Evolutionary conservation across 1,140 invertebrate genomes (phyloP).

Genomic region (Drosophila santomea): DNA sequence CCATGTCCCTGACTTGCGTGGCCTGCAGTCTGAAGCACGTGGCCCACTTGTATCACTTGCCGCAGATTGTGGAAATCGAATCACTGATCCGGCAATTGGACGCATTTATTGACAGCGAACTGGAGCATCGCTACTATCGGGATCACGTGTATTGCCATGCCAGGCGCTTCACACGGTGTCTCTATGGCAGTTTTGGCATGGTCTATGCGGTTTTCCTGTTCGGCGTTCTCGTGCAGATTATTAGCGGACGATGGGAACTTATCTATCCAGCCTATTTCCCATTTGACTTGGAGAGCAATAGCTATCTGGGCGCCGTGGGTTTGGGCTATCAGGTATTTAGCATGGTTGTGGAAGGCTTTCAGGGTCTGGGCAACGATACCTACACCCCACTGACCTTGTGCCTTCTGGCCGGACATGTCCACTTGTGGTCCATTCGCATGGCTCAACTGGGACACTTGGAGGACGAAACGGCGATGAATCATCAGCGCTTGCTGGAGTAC

Average conservation of each 20-base stretch:
- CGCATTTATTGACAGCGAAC: slow-evolving; percentile 15
- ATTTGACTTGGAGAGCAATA: slow-evolving; percentile 31
- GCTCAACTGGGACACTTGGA: slow-evolving; percentile 25
- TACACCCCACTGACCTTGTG: slow-evolving; percentile 48
- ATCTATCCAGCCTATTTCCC: slow-evolving; percentile 56
- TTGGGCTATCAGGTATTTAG: slow-evolving; percentile 36
- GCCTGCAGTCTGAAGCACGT: slow-evolving; percentile 61
- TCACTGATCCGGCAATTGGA: slow-evolving; percentile 36
- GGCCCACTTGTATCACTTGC: slow-evolving; percentile 29
- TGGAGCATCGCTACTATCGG: slow-evolving; percentile 42
- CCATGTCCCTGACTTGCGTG: slow-evolving; percentile 28
- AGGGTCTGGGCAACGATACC: slow-evolving; percentile 49
- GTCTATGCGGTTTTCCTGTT: slow-evolving; percentile 32
- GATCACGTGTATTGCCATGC: slow-evolving; percentile 16
- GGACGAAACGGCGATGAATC: neutral
- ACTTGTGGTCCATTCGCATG: slow-evolving; percentile 45
- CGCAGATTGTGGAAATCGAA: slow-evolving; percentile 49
- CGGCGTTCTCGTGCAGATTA: neutral
- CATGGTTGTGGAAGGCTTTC: slow-evolving; percentile 19
- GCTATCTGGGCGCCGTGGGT: slow-evolving; percentile 7
- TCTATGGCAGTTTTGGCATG: slow-evolving; percentile 38
- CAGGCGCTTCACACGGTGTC: slow-evolving; percentile 29
- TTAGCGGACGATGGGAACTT: neutral
- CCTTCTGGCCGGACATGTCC: slow-evolving; percentile 49
- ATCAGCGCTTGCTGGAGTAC: slow-evolving; percentile 17